Evolutionary conservation across 2,797 vertebrate genomes (phyloP), one percentile per base, ranked within the genome.

Genomic region (Percopsis omiscomaycus): DNA sequence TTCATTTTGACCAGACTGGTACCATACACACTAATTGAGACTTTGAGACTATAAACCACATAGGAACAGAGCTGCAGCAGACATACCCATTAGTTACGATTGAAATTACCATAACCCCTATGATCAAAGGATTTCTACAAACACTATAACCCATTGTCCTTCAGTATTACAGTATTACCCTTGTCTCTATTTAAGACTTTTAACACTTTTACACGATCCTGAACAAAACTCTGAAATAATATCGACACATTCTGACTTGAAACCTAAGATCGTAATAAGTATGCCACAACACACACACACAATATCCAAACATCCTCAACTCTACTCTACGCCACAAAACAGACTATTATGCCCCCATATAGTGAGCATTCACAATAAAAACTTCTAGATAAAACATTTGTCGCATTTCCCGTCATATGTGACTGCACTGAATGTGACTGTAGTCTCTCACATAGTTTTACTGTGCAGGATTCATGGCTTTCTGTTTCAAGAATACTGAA

Each of bases 1-100:
- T 52, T 67, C 59, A 45, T 27, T 54, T 32, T 59, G 28, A 46
- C 30, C 13, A 29, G 56, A 22, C 46, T 53, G 50, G 42, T 50
- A 11, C 16, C 60, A 48, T 13, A 50, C 46, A 50, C 55, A 15
- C 55, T 37, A 57, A 22, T 16, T 4, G 10, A 15, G 47, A 58
- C 22, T 42, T 27, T 6, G 30, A 51, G 22, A 6, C 15, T 22
- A 27, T 0, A 27, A 48, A 42, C 3, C 1, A n/a, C 0, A 0
- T 52, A 28, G 49, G 1, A 0, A 13, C 3, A 27, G 30, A 50
- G 5, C 46, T 45, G 11, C 1, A 54, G 27, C 28, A 16, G 42
- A 30, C 50, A 37, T 16, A 28, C 6, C 16, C 47, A 45, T 11
- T 64, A 11, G 5, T 54, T 30, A 59, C 27, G 28, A 10, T 3